These are phyloP conservation scores for Crocidura indochinensis DNA, from an alignment of 2,797 vertebrate genomes.

Conservation along the genomic window DNA sequence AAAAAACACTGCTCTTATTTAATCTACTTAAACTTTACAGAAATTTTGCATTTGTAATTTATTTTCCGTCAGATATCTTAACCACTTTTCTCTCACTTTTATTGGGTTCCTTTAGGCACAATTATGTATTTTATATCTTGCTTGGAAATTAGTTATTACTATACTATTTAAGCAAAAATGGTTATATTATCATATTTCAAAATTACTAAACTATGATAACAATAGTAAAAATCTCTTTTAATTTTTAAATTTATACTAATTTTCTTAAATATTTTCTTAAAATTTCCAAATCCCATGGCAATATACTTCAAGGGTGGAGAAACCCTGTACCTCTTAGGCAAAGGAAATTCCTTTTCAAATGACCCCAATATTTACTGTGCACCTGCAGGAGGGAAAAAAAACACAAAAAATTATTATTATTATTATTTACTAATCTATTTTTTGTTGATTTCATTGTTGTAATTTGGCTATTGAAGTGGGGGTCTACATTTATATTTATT, in stretches of 20 bases:
- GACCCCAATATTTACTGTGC: too few relatives aligned
- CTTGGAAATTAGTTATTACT: conserved; percentile 30
- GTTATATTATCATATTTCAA: not conserved
- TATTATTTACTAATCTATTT: too few relatives aligned
- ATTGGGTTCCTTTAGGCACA: not conserved
- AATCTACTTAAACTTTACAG: not conserved
- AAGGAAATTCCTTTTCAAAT: too few relatives aligned
- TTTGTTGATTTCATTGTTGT: too few relatives aligned
- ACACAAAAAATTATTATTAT: too few relatives aligned
- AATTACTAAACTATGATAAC: not conserved
- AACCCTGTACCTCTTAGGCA: too few relatives aligned
- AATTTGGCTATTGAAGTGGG: too few relatives aligned
- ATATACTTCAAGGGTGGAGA: too few relatives aligned
- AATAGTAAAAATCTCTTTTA: conserved; percentile 9
- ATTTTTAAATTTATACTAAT: not conserved
- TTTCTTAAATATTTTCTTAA: too few relatives aligned
- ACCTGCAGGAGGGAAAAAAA: too few relatives aligned
- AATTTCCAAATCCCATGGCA: too few relatives aligned
- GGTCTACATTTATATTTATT: too few relatives aligned
- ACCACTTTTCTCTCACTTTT: not conserved
- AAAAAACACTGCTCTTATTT: not conserved
- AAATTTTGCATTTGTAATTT: conserved; percentile 9
- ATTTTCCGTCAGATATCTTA: not conserved
- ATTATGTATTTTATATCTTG: not conserved
- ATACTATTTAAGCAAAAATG: not conserved